Conservation (phyloP, 2,888 invertebrate genomes). For the Nasonovia ribisnigri region DNA sequence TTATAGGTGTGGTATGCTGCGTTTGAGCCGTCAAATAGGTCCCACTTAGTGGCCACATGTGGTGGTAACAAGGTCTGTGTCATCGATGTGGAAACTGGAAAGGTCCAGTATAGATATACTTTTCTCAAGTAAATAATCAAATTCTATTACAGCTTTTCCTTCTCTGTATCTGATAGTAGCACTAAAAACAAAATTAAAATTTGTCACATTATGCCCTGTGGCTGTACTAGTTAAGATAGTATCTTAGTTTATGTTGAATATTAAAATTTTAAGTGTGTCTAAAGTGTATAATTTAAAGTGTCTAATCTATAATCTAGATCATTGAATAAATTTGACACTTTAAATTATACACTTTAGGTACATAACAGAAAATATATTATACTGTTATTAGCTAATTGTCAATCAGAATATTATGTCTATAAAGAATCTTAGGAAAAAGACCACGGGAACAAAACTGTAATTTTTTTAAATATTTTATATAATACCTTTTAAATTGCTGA, state of each 20-base stretch:
- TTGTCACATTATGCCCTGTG: no score
- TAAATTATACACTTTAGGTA: background rate
- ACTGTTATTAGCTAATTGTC: background rate
- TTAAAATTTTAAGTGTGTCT: no score
- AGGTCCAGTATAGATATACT: slow-evolving; percentile 62
- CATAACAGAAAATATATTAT: background rate
- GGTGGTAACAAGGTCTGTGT: slow-evolving; percentile 73
- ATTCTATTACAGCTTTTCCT: background rate
- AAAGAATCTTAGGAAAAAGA: background rate
- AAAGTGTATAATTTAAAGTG: no score
- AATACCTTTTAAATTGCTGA: no score
- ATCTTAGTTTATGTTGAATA: no score
- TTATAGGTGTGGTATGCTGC: slow-evolving; percentile 71
- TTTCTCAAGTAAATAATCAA: slow-evolving; percentile 45
- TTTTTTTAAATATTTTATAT: background rate
- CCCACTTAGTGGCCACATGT: slow-evolving; percentile 72
- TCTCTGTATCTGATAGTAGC: background rate
- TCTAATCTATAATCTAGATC: no score
- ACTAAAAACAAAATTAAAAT: no score
- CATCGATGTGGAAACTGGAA: slow-evolving; percentile 71
- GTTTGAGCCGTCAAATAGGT: slow-evolving; percentile 70
- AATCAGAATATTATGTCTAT: background rate
- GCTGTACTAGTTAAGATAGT: no score
- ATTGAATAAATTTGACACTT: background rate
- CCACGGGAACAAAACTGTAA: background rate